phyloP scores from a whole-genome alignment of 2,113 vertebrate species.

The Lophotis ruficrista region DNA sequence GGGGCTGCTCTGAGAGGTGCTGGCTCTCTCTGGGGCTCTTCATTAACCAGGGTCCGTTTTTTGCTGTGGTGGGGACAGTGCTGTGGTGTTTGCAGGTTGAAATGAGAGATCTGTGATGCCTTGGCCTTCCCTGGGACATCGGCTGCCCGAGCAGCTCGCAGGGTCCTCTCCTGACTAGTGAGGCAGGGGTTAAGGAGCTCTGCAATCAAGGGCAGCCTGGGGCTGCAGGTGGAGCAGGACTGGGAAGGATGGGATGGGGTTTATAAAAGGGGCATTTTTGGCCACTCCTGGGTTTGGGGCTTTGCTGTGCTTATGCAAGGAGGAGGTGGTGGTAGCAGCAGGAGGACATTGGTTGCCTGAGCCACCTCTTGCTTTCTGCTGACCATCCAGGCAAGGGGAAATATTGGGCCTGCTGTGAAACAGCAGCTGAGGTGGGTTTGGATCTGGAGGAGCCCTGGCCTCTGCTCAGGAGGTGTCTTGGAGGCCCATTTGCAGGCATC shows the following conservation, averaged over 20 bases:
- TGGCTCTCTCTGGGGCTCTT: neutral
- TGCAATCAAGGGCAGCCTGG: neutral
- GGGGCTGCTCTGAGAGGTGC: neutral
- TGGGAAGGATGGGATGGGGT: neutral
- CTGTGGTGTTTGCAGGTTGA: neutral
- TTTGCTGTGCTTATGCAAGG: neutral
- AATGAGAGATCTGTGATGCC: neutral
- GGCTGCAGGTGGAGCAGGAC: neutral
- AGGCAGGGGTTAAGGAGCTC: neutral
- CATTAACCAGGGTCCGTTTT: neutral
- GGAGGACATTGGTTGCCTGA: neutral
- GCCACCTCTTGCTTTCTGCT: neutral
- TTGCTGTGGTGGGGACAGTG: neutral
- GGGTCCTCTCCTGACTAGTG: rapidly evolving
- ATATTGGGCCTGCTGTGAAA: neutral
- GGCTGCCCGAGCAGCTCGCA: neutral
- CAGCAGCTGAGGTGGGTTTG: neutral
- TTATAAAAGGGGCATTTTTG: neutral
- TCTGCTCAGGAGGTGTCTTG: neutral
- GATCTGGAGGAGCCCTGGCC: neutral
- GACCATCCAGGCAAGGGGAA: neutral
- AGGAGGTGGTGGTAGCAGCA: too few relatives aligned
- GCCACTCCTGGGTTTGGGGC: neutral
- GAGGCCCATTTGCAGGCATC: neutral
- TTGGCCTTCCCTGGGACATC: neutral